Evolutionary conservation across 2,888 invertebrate genomes (phyloP).

Genomic region (Drosophila cracens): DNA sequence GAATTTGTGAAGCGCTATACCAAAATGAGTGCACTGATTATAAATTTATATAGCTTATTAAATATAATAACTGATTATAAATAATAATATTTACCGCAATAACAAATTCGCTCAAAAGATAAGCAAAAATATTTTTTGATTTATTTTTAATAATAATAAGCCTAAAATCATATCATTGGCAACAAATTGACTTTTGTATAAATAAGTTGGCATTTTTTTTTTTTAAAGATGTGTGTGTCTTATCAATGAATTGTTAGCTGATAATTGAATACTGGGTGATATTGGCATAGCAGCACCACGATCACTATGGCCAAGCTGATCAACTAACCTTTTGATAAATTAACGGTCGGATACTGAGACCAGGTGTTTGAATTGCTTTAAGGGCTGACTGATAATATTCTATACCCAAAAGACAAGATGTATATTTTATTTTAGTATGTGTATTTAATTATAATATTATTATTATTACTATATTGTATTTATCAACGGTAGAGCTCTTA

Average conservation of each 20-base stretch:
- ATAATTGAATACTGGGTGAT: background rate
- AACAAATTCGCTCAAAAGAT: constrained; percentile 4
- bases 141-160: constrained; percentile 5
- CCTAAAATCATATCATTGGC: constrained; percentile 6
- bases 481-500: background rate
- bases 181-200: constrained; percentile 1
- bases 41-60: background rate
- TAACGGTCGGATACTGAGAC: background rate
- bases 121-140: constrained; percentile 2
- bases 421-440: background rate
- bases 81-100: background rate
- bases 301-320: background rate
- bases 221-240: background rate
- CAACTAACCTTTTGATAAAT: background rate
- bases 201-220: constrained; percentile 5
- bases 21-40: background rate
- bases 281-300: background rate
- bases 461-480: background rate
- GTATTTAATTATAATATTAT: background rate
- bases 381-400: background rate
- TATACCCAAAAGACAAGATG: background rate
- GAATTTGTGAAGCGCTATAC: background rate
- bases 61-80: background rate
- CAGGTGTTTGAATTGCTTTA: constrained; percentile 1
- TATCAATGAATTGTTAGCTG: background rate